Evolutionary conservation across 2,113 vertebrate species (phyloP).

Genomic region (Lagopus leucura): DNA sequence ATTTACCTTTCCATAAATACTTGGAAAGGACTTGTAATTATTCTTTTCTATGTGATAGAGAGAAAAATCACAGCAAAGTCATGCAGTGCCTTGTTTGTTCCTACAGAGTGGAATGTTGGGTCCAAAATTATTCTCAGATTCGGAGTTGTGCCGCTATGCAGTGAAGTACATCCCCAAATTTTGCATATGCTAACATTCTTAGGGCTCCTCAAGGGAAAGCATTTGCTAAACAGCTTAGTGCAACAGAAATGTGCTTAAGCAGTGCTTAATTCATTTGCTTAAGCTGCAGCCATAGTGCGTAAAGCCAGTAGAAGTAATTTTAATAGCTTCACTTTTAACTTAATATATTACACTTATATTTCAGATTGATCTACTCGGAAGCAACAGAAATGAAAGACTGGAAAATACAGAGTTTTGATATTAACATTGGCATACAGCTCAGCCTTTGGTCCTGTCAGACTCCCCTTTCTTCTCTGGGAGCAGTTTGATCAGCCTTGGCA

Average conservation of each 20-base stretch:
- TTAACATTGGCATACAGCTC: not conserved
- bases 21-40: not conserved
- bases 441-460: not conserved
- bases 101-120: not conserved
- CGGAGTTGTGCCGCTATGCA: not conserved
- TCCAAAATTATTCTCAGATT: not conserved
- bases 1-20: conserved; percentile 47
- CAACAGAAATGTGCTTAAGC: conserved; percentile 47
- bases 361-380: conserved; percentile 37
- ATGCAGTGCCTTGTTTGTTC: not conserved
- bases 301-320: conserved; percentile 20
- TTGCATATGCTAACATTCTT: not conserved
- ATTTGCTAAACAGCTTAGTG: conserved; percentile 44
- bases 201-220: conserved; percentile 1
- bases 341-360: conserved; percentile 17
- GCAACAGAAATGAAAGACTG: not conserved
- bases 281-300: conserved; percentile 8
- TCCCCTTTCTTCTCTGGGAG: not conserved
- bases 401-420: not conserved
- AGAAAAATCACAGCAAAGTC: not conserved
- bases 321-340: conserved; percentile 50
- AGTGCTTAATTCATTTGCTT: conserved; percentile 41
- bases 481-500: not conserved
- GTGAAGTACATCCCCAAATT: not conserved
- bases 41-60: not conserved